Evolutionary conservation across 2,113 vertebrate species (phyloP).

Genomic region (Austrofundulus limnaeus): DNA sequence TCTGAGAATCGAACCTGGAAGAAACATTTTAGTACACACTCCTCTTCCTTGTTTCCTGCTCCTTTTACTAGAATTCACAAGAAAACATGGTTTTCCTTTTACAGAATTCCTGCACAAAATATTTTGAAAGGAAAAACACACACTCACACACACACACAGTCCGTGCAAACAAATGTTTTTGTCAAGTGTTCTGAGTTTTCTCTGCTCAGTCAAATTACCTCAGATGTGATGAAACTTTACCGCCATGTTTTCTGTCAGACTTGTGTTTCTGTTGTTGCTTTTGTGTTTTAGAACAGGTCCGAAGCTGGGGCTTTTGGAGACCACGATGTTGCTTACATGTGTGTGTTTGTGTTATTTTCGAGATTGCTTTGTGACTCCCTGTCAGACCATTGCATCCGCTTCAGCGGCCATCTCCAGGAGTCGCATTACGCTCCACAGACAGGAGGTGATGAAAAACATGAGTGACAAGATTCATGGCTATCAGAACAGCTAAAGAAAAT

Average conservation of each 20-base stretch:
- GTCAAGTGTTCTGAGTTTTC: constrained; percentile 52
- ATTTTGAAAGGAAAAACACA: constrained; percentile 35
- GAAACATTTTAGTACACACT: constrained; percentile 58
- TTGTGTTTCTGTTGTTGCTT: constrained; percentile 27
- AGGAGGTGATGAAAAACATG: constrained; percentile 81
- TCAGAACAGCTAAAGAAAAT: constrained; percentile 77
- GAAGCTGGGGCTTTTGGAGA: constrained; percentile 35
- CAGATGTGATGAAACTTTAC: constrained; percentile 39
- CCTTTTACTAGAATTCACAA: constrained; percentile 50
- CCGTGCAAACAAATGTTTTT: constrained; percentile 49
- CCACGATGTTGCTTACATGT: constrained; percentile 3
- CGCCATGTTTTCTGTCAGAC: constrained; percentile 41
- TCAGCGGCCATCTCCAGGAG: constrained; percentile 67
- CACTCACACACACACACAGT: too few relatives aligned
- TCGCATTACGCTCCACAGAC: constrained; percentile 67
- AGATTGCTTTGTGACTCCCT: constrained; percentile 41
- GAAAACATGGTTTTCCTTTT: constrained; percentile 50
- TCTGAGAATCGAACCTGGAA: constrained; percentile 62
- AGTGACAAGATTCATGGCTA: constrained; percentile 84
- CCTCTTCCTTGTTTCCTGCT: constrained; percentile 56
- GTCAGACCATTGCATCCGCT: constrained; percentile 66
- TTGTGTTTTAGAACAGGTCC: constrained; percentile 30
- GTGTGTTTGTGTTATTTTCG: constrained; percentile 43
- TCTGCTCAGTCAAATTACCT: constrained; percentile 37
- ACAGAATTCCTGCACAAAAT: constrained; percentile 55